Evolutionary conservation across 2,888 invertebrate species (phyloP).

Genomic region (Gasteruption jaculator): DNA sequence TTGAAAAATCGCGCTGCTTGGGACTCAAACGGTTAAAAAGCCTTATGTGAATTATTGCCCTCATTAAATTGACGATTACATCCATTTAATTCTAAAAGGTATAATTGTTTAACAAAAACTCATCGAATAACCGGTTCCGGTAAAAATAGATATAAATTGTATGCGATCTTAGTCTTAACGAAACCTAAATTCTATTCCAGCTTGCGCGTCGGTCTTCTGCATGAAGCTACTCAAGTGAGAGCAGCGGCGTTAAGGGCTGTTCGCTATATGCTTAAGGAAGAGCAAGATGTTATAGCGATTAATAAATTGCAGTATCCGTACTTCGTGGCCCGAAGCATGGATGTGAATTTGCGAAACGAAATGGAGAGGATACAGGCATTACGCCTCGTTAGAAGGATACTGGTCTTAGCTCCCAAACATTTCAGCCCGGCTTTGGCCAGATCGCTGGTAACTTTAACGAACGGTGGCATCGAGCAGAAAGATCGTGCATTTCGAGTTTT

Average conservation of each 20-base stretch:
- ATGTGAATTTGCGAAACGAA: slow-evolving; percentile 85
- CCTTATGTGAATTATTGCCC: too few species aligned
- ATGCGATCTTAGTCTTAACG: too few species aligned
- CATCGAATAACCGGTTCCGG: too few species aligned
- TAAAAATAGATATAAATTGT: too few species aligned
- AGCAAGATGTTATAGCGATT: slow-evolving; percentile 73
- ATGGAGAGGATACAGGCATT: slow-evolving; percentile 89
- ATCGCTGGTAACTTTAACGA: slow-evolving; percentile 77
- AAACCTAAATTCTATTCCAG: slow-evolving; percentile 58
- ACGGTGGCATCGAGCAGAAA: slow-evolving; percentile 73
- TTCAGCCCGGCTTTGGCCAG: slow-evolving; percentile 75
- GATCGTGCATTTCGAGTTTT: slow-evolving; percentile 82
- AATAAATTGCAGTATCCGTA: slow-evolving; percentile 80
- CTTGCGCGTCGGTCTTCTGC: slow-evolving; percentile 77
- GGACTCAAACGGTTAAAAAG: too few species aligned
- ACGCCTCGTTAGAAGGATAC: slow-evolving; percentile 72
- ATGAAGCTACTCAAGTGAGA: slow-evolving; percentile 84
- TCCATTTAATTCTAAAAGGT: too few species aligned
- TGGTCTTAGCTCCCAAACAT: slow-evolving; percentile 61
- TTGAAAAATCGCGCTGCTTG: too few species aligned
- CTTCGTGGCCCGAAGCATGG: slow-evolving; percentile 83
- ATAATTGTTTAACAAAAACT: slow-evolving; percentile 3
- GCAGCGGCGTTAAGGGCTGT: slow-evolving; percentile 84
- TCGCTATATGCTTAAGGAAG: slow-evolving; percentile 75
- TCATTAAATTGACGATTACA: too few species aligned